Evolutionary conservation across 2,797 vertebrate species (phyloP).

Genomic region (Agapornis canus): DNA sequence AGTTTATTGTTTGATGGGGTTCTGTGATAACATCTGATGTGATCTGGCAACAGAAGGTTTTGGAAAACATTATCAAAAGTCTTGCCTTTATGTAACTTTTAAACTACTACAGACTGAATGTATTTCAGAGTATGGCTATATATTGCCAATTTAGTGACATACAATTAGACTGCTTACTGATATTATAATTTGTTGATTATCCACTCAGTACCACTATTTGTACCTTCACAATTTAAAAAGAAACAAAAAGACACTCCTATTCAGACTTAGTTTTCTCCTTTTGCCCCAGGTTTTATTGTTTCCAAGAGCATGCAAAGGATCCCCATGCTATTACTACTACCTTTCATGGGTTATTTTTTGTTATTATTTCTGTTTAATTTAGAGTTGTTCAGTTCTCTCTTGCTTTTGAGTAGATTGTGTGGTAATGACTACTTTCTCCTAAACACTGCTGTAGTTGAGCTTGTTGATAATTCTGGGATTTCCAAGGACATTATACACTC

Average conservation of each 20-base stretch:
- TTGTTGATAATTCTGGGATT: not conserved
- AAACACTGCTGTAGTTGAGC: not conserved
- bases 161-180: not conserved
- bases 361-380: constrained; percentile 29
- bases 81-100: not conserved
- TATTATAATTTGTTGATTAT: not conserved
- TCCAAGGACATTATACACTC: not conserved
- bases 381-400: not conserved
- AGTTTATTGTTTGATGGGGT: not conserved
- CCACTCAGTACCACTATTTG: not conserved
- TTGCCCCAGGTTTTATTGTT: not conserved
- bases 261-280: not conserved
- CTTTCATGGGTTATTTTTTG: not conserved
- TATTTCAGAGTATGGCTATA: not conserved
- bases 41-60: constrained; percentile 7
- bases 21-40: not conserved
- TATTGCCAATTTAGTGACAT: not conserved
- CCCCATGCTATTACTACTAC: not conserved
- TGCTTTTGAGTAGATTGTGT: not conserved
- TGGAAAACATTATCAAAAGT: not conserved
- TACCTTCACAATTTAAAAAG: not conserved
- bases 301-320: not conserved
- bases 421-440: not conserved
- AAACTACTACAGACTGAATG: not conserved
- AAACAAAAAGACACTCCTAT: not conserved